Percentiles rank a stretch among this genome's conserved stretches.
Conservation (phyloP, 2,797 vertebrate species). For the Eospalax fontanierii region DNA sequence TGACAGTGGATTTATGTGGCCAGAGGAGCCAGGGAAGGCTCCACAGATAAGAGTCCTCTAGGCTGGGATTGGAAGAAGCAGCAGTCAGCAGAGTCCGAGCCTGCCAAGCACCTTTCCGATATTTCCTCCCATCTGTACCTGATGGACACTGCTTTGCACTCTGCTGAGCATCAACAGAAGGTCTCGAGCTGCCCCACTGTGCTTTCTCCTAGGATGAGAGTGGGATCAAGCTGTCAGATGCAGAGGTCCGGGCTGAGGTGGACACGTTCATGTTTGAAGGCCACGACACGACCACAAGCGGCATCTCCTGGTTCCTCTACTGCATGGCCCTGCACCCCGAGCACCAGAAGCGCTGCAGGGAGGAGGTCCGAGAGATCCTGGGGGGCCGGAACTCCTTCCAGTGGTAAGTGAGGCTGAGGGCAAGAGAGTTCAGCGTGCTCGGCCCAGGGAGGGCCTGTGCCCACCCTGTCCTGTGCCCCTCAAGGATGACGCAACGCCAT, state of each 20-base stretch:
- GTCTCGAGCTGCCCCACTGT: not conserved
- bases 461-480: not conserved
- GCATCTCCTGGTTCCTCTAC: constrained; percentile 93
- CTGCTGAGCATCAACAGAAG: not conserved
- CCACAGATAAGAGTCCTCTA: constrained; percentile 10
- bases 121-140: not conserved
- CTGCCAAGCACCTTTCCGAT: not conserved
- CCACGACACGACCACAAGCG: constrained; percentile 94
- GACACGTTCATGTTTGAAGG: constrained; percentile 96
- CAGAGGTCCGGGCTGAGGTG: constrained; percentile 93
- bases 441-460: not conserved
- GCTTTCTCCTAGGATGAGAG: constrained; percentile 91
- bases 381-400: constrained; percentile 89
- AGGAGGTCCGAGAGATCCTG: constrained; percentile 90
- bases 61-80: not conserved
- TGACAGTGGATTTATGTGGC: not conserved
- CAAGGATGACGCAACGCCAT: not conserved
- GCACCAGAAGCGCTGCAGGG: constrained; percentile 93
- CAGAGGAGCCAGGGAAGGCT: not conserved
- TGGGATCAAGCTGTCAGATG: constrained; percentile 90
- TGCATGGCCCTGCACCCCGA: constrained; percentile 92
- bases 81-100: not conserved
- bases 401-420: constrained; percentile 87
- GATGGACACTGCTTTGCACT: not conserved
- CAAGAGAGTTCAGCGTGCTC: not conserved